Evolutionary conservation across 2,888 invertebrate genomes (phyloP), one percentile per base, ranked within the genome.

Genomic region (Erebia palarica): DNA sequence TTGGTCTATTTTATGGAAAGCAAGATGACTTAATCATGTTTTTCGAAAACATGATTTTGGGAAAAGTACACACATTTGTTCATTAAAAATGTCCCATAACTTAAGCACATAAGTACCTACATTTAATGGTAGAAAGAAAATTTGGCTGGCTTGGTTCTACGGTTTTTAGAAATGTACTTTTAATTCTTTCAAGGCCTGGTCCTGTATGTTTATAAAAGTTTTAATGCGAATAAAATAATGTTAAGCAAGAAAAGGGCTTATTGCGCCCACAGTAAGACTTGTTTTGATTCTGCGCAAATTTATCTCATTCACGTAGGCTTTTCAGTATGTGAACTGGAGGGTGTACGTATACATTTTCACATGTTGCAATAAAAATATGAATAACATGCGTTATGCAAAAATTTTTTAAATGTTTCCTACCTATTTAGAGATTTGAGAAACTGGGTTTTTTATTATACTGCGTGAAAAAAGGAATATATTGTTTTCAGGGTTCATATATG

Each of bases 281-380:
- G 4, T 60, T 60, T 63, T 63, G 47, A 21, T 18, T 13, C 16
- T 16, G 14, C 57, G 16, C 4, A 11, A 59, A 10, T 61, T 49
- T 63, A 13, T 49, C 14, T 21, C 14, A 14, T 47, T 13, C 18
- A 44, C 18, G 63, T 49, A 49, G 21, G 16, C 47, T 21, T 21
- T 21, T 21, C 49, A 63, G 21, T 47, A 63, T 13, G 21, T 42
- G 49, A 47, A 47, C 47, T 60, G 61, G 36, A 61, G 61, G 61
- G 61, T 47, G 60, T 16, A 51, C n/a, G 14, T n/a, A 44, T 21
- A 61, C 9, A 14, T 63, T 49, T 49, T 63, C 14, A 10, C n/a
- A 47, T 49, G 63, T 53, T 65, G 36, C 65, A 36, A 53, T 53
- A 65, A 42, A 51, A 51, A 13, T 64, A 65, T 65, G 51, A 65